Evolutionary conservation across 1,140 invertebrate genomes (phyloP).

Genomic region (Oedothorax gibbosus): DNA sequence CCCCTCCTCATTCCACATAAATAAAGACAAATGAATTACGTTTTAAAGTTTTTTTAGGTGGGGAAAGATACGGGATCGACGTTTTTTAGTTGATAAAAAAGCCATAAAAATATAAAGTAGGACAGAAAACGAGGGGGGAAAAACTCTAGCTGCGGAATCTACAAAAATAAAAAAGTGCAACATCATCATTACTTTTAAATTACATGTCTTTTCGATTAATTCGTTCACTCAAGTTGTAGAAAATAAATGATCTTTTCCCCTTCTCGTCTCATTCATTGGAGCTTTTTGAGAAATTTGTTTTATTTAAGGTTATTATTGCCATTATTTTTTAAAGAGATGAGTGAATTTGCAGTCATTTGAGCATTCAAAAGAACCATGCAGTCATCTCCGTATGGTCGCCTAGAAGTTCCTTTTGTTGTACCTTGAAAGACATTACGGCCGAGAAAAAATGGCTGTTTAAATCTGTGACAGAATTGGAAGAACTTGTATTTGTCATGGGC

Average conservation of each 20-base stretch:
- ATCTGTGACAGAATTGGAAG: background rate
- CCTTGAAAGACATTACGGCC: conserved; percentile 20
- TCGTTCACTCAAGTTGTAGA: conserved; percentile 48
- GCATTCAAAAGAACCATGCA: conserved; percentile 18
- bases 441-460: background rate
- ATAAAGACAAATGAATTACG: conserved; percentile 56
- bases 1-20: conserved; percentile 32
- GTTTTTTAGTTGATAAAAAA: background rate
- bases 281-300: conserved; percentile 22
- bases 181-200: conserved; percentile 61
- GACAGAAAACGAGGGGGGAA: background rate
- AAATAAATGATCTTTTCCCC: conserved; percentile 57
- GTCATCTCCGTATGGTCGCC: conserved; percentile 18
- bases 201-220: conserved; percentile 59
- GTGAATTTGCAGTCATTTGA: conserved; percentile 42
- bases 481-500: background rate
- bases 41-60: conserved; percentile 42
- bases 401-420: conserved; percentile 18
- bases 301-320: conserved; percentile 44
- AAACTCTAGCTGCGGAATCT: background rate
- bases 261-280: conserved; percentile 21
- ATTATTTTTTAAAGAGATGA: conserved; percentile 40
- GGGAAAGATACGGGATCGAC: background rate
- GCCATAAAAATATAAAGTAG: conserved; percentile 33
- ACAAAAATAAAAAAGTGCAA: conserved; percentile 42